phyloP scores from a whole-genome alignment of 2,113 vertebrate species.

The Nyctibius bracteatus region DNA sequence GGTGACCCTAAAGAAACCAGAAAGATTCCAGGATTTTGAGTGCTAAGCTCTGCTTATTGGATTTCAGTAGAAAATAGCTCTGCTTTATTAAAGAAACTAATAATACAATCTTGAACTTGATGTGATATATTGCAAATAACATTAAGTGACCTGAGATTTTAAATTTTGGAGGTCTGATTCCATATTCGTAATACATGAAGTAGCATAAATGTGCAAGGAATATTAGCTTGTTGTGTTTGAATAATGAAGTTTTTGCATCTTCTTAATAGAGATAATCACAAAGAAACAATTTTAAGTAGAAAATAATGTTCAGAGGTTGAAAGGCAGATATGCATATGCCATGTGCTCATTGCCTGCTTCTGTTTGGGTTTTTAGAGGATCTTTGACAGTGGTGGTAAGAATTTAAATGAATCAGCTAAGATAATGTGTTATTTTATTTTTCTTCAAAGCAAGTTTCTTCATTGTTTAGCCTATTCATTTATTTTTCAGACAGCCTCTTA shows the following conservation, averaged over 20 bases:
- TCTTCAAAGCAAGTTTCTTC: not conserved
- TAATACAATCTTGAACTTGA: not conserved
- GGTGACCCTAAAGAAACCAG: not conserved
- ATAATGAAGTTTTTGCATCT: not conserved
- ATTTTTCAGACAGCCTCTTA: not conserved
- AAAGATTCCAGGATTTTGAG: not conserved
- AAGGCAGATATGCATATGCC: not conserved
- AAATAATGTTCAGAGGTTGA: not conserved
- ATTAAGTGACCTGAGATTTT: not conserved
- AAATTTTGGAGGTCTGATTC: not conserved
- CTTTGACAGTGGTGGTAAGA: not conserved
- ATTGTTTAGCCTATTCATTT: not conserved
- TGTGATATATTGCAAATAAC: not conserved
- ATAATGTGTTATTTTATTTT: not conserved
- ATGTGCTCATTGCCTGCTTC: not conserved
- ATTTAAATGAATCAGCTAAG: not conserved
- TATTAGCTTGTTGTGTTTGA: not conserved
- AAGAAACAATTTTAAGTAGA: not conserved
- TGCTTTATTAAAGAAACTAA: not conserved
- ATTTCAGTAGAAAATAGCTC: not conserved
- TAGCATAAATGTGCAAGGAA: not conserved
- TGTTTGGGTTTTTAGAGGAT: not conserved
- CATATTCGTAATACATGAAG: not conserved
- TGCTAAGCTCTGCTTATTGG: not conserved
- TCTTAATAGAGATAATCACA: not conserved